Percentiles rank a stretch among this genome's conserved stretches.
Evolutionary conservation across 2,888 invertebrate genomes (phyloP).

Genomic region (Gandaritis pyraliata): DNA sequence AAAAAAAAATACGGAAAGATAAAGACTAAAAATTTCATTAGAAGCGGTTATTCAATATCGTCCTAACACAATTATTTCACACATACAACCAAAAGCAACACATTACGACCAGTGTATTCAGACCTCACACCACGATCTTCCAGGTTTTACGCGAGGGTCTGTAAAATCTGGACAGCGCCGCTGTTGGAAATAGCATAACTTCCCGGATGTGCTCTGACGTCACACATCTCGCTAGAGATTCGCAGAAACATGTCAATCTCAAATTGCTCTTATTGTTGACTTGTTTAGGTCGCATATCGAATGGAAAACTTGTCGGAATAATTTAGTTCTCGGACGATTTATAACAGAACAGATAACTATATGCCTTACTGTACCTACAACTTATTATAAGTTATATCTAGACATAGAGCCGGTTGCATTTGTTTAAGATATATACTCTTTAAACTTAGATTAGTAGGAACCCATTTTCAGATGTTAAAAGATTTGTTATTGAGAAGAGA

Average conservation of each 20-base stretch:
- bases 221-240: constrained; percentile 71
- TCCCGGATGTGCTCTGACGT: constrained; percentile 80
- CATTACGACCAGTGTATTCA: constrained; percentile 42
- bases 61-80: constrained; percentile 31
- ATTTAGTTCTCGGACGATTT: constrained; percentile 26
- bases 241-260: constrained; percentile 59
- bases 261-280: constrained; percentile 54
- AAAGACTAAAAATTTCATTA: constrained; percentile 17
- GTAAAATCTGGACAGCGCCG: constrained; percentile 46
- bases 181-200: constrained; percentile 74
- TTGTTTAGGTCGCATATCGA: constrained; percentile 51
- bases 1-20: background rate
- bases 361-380: too few species aligned
- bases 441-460: too few species aligned
- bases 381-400: too few species aligned
- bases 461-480: too few species aligned
- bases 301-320: constrained; percentile 27
- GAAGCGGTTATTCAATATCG: constrained; percentile 23
- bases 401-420: too few species aligned
- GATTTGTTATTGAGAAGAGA: too few species aligned
- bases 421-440: too few species aligned
- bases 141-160: constrained; percentile 28
- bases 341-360: background rate
- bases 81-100: constrained; percentile 34
- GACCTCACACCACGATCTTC: constrained; percentile 35